phyloP scores from a whole-genome alignment of 2,113 vertebrate genomes.

The Talpa occidentalis region DNA sequence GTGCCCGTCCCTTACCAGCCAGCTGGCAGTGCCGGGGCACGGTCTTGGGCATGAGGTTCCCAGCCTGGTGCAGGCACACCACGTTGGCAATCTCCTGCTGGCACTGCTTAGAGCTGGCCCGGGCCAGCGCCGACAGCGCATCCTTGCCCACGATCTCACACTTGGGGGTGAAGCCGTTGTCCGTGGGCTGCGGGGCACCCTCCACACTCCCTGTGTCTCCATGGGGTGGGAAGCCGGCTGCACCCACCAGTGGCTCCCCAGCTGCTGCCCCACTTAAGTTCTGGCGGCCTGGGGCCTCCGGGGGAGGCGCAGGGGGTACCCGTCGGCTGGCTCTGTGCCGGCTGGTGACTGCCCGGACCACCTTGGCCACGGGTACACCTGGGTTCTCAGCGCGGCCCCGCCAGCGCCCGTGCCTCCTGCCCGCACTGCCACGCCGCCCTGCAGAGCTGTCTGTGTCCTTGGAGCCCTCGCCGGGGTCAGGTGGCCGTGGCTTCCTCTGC shows the following conservation, averaged over 20 bases:
- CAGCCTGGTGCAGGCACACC: constrained; percentile 95
- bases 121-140: constrained; percentile 93
- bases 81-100: constrained; percentile 96
- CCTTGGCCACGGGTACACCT: constrained; percentile 82
- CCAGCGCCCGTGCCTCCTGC: constrained; percentile 89
- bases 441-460: constrained; percentile 89
- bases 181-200: constrained; percentile 92
- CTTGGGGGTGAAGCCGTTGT: constrained; percentile 93
- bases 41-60: constrained; percentile 93
- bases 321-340: constrained; percentile 83
- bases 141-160: constrained; percentile 97
- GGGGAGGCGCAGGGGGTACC: constrained; percentile 62
- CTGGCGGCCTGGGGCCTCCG: constrained; percentile 90
- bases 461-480: constrained; percentile 89
- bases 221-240: constrained; percentile 84
- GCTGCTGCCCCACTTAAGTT: constrained; percentile 90
- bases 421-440: constrained; percentile 85
- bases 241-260: constrained; percentile 86
- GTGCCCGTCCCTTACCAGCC: constrained; percentile 86
- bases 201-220: constrained; percentile 97
- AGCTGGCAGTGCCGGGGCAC: constrained; percentile 95
- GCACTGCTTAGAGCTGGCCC: constrained; percentile 94
- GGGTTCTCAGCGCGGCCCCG: constrained; percentile 86
- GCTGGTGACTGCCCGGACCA: constrained; percentile 82
- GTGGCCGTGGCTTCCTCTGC: constrained; percentile 91